phyloP scores from a whole-genome alignment of 2,888 invertebrate genomes.

The Tetragonula carbonaria region DNA sequence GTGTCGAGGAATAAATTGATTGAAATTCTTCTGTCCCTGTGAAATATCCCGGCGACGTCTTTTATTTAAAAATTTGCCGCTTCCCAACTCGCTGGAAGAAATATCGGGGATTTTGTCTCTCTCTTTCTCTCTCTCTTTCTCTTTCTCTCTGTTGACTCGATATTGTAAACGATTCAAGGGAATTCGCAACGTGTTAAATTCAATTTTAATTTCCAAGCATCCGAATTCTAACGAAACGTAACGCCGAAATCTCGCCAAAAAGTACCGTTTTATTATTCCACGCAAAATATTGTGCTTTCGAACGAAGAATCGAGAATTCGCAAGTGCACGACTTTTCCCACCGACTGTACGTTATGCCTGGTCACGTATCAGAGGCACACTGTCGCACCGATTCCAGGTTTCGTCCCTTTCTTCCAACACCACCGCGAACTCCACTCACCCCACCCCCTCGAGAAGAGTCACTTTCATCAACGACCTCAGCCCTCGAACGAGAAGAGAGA shows the following conservation, averaged over 20 bases:
- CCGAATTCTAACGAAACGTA: no score
- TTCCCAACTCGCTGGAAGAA: not conserved
- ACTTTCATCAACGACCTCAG: constrained; percentile 56
- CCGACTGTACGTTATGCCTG: constrained; percentile 58
- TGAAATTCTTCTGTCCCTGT: constrained; percentile 8
- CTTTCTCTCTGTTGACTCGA: no score
- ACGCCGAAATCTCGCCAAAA: no score
- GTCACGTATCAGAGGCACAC: constrained; percentile 64
- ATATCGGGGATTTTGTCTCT: not conserved
- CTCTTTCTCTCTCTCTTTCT: no score
- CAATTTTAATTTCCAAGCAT: no score
- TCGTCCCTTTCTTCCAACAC: constrained; percentile 7
- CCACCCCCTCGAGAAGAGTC: constrained; percentile 23
- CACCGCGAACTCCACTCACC: constrained; percentile 17
- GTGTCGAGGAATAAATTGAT: constrained; percentile 26
- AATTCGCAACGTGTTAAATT: no score
- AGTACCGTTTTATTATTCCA: no score
- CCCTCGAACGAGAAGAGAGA: constrained; percentile 57
- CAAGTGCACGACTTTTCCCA: constrained; percentile 14
- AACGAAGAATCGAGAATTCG: no score
- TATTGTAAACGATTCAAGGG: no score
- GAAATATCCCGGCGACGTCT: constrained; percentile 5
- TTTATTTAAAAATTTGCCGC: constrained; percentile 1
- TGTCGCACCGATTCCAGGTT: constrained; percentile 52
- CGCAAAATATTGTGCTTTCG: no score